These are phyloP conservation scores for Catharus fuscescens DNA, from an alignment of 2,113 vertebrate species.

Conservation along the genomic window DNA sequence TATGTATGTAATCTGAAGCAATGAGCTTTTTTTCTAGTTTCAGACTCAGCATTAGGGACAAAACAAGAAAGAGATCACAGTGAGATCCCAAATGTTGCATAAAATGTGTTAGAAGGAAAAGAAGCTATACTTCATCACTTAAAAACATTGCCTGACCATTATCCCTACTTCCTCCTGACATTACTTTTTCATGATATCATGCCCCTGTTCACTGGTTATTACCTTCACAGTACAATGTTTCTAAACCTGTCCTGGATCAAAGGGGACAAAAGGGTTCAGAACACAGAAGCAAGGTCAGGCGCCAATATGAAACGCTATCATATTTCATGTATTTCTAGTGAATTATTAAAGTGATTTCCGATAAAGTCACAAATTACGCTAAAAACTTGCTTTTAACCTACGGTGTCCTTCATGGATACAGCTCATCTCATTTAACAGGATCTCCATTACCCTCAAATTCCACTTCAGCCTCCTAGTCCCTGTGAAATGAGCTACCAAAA, in stretches of 20 bases:
- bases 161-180: not conserved
- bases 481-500: slow-evolving; percentile 1
- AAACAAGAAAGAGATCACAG: not conserved
- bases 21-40: not conserved
- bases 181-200: not conserved
- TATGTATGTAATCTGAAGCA: not conserved
- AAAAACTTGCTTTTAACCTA: slow-evolving; percentile 54
- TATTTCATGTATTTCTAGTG: slow-evolving; percentile 12
- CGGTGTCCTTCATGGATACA: slow-evolving; percentile 27
- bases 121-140: not conserved
- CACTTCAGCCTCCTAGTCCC: not conserved
- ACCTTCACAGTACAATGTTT: not conserved
- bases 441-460: not conserved
- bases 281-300: not conserved
- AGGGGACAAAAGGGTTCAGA: not conserved
- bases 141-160: not conserved
- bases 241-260: not conserved
- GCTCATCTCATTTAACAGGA: not conserved
- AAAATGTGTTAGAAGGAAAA: not conserved
- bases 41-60: not conserved
- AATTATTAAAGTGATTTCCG: slow-evolving; percentile 13
- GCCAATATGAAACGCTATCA: not conserved
- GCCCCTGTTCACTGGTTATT: not conserved
- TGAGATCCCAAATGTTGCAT: not conserved
- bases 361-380: not conserved